Conservation (phyloP, 2,113 vertebrate species). For the Phoenicopterus ruber region DNA sequence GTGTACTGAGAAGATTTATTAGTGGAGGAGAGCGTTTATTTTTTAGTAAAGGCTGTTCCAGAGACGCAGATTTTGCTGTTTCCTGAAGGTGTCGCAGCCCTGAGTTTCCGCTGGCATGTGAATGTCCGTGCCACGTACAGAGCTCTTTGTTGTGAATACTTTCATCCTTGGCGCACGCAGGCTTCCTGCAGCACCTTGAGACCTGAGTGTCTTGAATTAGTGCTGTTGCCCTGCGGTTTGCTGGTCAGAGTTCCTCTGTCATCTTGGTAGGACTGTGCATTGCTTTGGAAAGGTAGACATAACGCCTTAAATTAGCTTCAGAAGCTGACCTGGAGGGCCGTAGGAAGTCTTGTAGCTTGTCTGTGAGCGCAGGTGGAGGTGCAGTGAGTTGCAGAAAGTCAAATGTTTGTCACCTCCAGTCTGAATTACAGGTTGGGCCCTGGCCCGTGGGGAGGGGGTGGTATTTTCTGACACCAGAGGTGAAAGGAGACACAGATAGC, state of each 20-base stretch:
- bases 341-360: neutral
- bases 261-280: neutral
- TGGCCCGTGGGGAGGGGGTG: neutral
- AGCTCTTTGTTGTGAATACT: neutral
- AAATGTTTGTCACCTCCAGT: neutral
- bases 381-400: neutral
- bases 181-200: neutral
- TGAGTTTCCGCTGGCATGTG: rapidly evolving
- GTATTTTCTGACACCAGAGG: rapidly evolving
- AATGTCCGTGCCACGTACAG: neutral
- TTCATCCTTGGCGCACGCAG: neutral
- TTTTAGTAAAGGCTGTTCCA: neutral
- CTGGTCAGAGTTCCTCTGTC: neutral
- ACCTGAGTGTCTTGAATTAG: neutral
- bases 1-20: neutral
- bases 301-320: neutral
- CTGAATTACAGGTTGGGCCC: neutral
- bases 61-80: neutral
- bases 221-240: neutral
- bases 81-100: neutral
- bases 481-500: neutral
- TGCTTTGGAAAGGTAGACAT: neutral
- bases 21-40: neutral
- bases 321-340: neutral
- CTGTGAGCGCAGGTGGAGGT: neutral